phyloP scores from a whole-genome alignment of 2,888 invertebrate genomes.

The Xestobium rufovillosum region DNA sequence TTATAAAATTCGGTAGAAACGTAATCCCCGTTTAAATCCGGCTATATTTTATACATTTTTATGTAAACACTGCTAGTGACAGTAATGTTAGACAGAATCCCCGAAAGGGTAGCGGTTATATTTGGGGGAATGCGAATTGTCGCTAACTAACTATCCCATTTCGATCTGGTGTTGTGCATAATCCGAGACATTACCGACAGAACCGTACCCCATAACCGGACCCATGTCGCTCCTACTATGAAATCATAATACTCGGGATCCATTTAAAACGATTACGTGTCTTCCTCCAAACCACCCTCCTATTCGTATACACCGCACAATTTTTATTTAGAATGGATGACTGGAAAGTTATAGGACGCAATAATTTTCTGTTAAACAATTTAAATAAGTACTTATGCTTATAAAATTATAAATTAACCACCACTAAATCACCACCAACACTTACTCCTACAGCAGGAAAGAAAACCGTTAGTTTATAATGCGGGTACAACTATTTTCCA shows the following conservation, averaged over 20 bases:
- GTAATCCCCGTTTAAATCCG: conserved; percentile 36
- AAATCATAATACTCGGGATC: conserved; percentile 32
- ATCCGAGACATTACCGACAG: conserved; percentile 38
- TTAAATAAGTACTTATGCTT: no score
- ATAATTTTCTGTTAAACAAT: no score
- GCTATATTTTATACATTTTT: conserved; percentile 41
- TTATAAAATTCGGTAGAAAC: no score
- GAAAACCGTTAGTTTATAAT: no score
- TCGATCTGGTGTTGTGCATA: conserved; percentile 35
- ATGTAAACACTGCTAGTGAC: conserved; percentile 42
- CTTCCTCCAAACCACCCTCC: conserved; percentile 14
- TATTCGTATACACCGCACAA: background rate
- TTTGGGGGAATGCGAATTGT: conserved; percentile 44
- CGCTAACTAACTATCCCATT: conserved; percentile 44
- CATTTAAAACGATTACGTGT: conserved; percentile 30
- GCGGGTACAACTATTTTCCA: no score
- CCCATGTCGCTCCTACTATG: conserved; percentile 27
- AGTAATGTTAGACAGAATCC: conserved; percentile 39
- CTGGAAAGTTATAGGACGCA: no score
- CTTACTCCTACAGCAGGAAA: no score
- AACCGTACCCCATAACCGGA: conserved; percentile 24
- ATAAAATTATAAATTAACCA: no score
- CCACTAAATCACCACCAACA: no score
- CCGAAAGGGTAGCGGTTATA: conserved; percentile 41
- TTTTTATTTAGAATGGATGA: no score